Conservation (phyloP, 92 coral and sea anemone species). For the Metridium senile region DNA sequence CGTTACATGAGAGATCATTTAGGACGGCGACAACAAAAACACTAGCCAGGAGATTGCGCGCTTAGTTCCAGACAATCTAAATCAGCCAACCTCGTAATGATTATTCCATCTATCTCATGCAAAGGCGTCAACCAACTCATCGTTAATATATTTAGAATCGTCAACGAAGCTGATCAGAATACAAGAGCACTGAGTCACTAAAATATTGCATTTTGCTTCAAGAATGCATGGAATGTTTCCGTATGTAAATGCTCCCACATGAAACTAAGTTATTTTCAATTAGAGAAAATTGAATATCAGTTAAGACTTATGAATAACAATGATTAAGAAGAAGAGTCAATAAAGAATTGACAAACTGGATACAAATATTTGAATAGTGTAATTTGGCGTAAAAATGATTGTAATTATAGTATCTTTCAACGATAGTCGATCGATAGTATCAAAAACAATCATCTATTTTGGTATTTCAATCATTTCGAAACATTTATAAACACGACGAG, state of each 20-base stretch:
- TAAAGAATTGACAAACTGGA: background rate
- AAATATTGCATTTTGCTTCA: background rate
- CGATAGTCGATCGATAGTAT: background rate
- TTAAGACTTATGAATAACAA: background rate
- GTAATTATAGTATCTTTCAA: background rate
- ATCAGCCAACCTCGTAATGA: background rate
- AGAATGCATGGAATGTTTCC: conserved; percentile 4
- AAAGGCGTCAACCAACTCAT: background rate
- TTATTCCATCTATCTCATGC: background rate
- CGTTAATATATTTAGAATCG: background rate
- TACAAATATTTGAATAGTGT: conserved; percentile 1
- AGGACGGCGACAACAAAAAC: background rate
- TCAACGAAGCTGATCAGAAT: background rate
- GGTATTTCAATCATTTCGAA: background rate
- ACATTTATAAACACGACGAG: background rate
- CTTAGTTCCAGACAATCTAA: background rate
- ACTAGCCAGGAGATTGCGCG: background rate
- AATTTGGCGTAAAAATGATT: background rate
- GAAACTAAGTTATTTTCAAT: background rate
- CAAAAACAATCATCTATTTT: background rate
- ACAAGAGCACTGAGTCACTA: too few relatives aligned
- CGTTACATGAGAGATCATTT: too few relatives aligned
- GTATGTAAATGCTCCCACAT: background rate
- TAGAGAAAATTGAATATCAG: background rate
- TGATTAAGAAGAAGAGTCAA: background rate